These are phyloP conservation scores for Atethmia centrago DNA, from an alignment of 2,888 invertebrate genomes.

Conservation along the genomic window DNA sequence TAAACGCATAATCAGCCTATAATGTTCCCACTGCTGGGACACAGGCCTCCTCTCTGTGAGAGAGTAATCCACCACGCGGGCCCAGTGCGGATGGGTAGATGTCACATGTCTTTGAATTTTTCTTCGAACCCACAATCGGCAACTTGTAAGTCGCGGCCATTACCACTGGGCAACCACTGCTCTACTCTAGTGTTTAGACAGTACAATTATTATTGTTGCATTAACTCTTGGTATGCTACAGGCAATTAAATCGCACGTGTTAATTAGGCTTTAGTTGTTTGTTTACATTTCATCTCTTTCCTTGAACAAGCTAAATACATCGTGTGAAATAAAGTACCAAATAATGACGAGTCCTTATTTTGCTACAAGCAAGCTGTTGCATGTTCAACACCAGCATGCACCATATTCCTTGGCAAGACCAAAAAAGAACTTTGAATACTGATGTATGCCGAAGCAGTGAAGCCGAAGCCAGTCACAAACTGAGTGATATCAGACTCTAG, in stretches of 20 bases:
- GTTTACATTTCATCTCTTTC: background rate
- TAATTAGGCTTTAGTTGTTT: background rate
- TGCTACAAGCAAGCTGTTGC: background rate
- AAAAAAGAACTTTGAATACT: constrained; percentile 69
- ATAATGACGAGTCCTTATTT: constrained; percentile 19
- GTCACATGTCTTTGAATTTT: too few relatives aligned
- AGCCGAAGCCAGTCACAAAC: background rate
- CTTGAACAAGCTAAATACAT: background rate
- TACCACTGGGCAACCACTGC: too few relatives aligned
- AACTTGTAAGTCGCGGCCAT: too few relatives aligned
- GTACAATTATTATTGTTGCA: too few relatives aligned
- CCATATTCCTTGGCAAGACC: constrained; percentile 92
- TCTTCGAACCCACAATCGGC: too few relatives aligned
- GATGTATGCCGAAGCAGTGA: background rate
- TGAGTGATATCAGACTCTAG: background rate
- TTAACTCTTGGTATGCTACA: background rate
- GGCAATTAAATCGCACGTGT: background rate
- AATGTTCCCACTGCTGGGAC: too few relatives aligned
- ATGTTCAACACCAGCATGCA: constrained; percentile 53
- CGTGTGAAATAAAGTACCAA: background rate
- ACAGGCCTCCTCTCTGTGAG: too few relatives aligned
- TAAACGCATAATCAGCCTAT: too few relatives aligned
- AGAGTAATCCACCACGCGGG: too few relatives aligned
- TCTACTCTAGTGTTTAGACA: too few relatives aligned
- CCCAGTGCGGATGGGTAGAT: too few relatives aligned